phyloP scores from a whole-genome alignment of 2,797 vertebrate genomes.

The Melanotaenia nigrans region DNA sequence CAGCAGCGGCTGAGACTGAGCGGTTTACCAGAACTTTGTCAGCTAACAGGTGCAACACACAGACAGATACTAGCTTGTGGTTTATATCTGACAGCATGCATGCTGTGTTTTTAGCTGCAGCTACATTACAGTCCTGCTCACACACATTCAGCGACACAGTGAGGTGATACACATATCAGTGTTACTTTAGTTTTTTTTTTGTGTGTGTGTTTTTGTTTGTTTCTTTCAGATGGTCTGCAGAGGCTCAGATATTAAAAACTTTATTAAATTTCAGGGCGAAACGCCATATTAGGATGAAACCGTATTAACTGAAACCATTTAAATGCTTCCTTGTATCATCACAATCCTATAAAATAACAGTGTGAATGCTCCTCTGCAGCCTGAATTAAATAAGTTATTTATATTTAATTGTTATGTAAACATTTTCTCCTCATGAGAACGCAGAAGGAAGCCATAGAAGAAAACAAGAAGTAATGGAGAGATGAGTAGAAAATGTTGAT shows the following conservation, averaged over 20 bases:
- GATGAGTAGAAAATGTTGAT: background rate
- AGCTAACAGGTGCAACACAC: conserved; percentile 58
- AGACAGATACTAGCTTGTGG: conserved; percentile 57
- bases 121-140: conserved; percentile 9
- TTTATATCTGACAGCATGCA: conserved; percentile 40
- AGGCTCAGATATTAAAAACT: background rate
- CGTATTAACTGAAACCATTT: background rate
- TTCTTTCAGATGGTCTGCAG: background rate
- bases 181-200: no score
- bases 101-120: conserved; percentile 32
- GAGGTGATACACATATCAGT: background rate
- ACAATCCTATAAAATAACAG: no score
- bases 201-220: no score
- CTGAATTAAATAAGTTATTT: background rate
- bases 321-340: background rate
- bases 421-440: conserved; percentile 2
- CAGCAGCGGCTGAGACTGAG: conserved; percentile 67
- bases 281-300: background rate
- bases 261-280: background rate
- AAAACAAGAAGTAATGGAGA: background rate
- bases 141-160: background rate
- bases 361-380: background rate
- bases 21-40: conserved; percentile 77
- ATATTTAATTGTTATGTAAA: background rate
- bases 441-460: background rate